phyloP scores from a whole-genome alignment of 2,113 vertebrate genomes.

The Hippocampus barbouri region DNA sequence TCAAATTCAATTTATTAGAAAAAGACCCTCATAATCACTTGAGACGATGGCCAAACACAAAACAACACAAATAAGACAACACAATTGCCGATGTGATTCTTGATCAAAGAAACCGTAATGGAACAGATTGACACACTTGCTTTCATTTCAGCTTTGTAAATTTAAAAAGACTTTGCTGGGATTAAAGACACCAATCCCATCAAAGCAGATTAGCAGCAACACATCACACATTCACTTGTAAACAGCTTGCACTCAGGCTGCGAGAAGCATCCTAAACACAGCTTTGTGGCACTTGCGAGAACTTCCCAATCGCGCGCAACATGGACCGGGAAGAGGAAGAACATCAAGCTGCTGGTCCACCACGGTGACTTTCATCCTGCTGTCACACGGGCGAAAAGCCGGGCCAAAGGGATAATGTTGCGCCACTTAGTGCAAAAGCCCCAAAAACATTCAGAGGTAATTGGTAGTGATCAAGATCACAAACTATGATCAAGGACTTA shows the following conservation, averaged over 20 bases:
- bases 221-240: slow-evolving; percentile 49
- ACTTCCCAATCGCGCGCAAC: slow-evolving; percentile 24
- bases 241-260: slow-evolving; percentile 40
- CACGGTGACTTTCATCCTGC: not conserved
- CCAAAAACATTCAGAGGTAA: slow-evolving; percentile 46
- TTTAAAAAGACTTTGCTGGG: slow-evolving; percentile 8
- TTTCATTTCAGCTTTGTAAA: slow-evolving; percentile 26
- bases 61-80: slow-evolving; percentile 27
- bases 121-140: slow-evolving; percentile 24
- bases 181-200: slow-evolving; percentile 22
- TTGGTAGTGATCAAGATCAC: slow-evolving; percentile 4
- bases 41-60: slow-evolving; percentile 34
- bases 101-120: slow-evolving; percentile 10
- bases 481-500: not conserved
- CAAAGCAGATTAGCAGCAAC: slow-evolving; percentile 51
- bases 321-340: slow-evolving; percentile 20
- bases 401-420: slow-evolving; percentile 13
- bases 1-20: slow-evolving; percentile 52
- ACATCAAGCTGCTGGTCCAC: slow-evolving; percentile 16
- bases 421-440: slow-evolving; percentile 61
- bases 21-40: slow-evolving; percentile 34
- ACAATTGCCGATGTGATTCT: slow-evolving; percentile 22
- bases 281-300: slow-evolving; percentile 38
- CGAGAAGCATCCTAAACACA: slow-evolving; percentile 21
- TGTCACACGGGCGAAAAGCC: slow-evolving; percentile 6